phyloP scores from a whole-genome alignment of 2,113 vertebrate genomes.

The Charadrius vociferus region DNA sequence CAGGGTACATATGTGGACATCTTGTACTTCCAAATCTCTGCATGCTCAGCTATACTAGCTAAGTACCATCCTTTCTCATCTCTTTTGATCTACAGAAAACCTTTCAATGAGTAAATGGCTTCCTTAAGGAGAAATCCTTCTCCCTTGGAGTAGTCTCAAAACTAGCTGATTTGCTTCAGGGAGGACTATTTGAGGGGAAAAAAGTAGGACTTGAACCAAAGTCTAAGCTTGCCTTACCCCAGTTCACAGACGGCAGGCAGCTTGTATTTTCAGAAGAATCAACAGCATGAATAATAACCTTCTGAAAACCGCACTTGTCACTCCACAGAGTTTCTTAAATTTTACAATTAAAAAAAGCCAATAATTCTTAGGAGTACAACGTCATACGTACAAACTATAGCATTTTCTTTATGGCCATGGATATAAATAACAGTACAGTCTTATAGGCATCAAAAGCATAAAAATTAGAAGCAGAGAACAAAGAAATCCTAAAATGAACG shows the following conservation, averaged over 20 bases:
- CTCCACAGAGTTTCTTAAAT: background rate
- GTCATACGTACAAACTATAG: background rate
- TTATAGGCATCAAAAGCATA: background rate
- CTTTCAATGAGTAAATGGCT: background rate
- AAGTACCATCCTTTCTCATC: background rate
- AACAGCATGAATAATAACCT: background rate
- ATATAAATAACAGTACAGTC: conserved; percentile 24
- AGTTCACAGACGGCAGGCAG: background rate
- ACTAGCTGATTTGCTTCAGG: background rate
- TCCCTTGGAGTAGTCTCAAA: background rate
- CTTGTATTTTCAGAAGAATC: background rate
- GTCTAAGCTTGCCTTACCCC: background rate
- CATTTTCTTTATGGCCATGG: background rate
- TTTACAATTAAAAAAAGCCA: background rate
- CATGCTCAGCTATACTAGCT: background rate
- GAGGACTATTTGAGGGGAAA: background rate
- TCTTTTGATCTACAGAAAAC: background rate
- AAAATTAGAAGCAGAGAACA: conserved; percentile 38
- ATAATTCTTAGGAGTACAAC: background rate
- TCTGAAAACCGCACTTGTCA: background rate
- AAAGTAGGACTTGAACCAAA: background rate
- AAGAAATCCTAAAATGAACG: conserved; percentile 44
- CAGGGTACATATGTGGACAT: too few relatives aligned
- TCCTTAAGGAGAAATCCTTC: background rate
- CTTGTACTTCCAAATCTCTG: background rate